Evolutionary conservation across 1,140 invertebrate species (phyloP).

Genomic region (Drosophila equinoxialis): DNA sequence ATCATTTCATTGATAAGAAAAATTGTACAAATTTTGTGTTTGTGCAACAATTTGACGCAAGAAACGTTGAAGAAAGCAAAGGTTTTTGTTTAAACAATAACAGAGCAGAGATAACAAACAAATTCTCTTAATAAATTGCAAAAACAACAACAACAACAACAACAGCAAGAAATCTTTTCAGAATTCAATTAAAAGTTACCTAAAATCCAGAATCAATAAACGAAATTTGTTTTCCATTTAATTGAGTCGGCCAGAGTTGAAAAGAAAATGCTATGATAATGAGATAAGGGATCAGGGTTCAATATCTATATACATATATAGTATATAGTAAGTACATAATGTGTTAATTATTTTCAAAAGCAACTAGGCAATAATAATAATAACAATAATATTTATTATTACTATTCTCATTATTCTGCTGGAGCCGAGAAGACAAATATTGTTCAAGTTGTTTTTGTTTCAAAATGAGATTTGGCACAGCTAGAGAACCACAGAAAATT

Average conservation of each 20-base stretch:
- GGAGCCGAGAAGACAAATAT: not conserved
- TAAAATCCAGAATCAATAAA: too few relatives aligned
- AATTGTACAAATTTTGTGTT: not conserved
- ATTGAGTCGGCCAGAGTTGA: too few relatives aligned
- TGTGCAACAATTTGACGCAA: conserved; percentile 12
- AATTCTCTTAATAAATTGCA: not conserved
- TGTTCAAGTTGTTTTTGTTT: not conserved
- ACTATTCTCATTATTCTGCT: not conserved
- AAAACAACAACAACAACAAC: not conserved
- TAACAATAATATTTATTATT: not conserved
- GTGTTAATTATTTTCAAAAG: not conserved
- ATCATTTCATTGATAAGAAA: conserved; percentile 10
- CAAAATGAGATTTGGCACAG: not conserved
- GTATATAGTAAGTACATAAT: too few relatives aligned
- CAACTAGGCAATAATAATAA: not conserved
- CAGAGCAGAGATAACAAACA: not conserved
- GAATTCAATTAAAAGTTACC: too few relatives aligned
- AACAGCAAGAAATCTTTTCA: not conserved
- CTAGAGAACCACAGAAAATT: not conserved
- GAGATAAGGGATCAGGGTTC: not conserved
- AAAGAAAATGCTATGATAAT: too few relatives aligned
- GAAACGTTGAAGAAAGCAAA: not conserved
- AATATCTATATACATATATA: not conserved
- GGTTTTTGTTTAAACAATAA: not conserved
- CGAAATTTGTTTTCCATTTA: too few relatives aligned